These are phyloP conservation scores for Thera britannica DNA, from an alignment of 2,888 invertebrate genomes.

Conservation along the genomic window DNA sequence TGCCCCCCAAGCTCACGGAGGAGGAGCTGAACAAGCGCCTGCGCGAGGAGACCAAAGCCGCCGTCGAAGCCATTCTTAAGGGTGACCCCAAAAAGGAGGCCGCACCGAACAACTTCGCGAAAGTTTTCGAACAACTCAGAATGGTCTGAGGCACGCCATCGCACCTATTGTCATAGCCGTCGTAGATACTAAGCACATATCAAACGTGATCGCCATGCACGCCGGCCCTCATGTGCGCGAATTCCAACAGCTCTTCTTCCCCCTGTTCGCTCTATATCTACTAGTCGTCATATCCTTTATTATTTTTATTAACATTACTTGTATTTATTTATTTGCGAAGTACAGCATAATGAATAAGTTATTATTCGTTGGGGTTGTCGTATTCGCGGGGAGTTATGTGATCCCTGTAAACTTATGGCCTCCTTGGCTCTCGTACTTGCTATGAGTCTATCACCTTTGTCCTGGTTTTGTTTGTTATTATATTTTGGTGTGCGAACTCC, in stretches of 20 bases:
- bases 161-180: background rate
- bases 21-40: constrained; percentile 16
- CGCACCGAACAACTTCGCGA: background rate
- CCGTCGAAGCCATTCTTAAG: constrained; percentile 18
- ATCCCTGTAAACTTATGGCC: constrained; percentile 6
- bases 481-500: constrained; percentile 6
- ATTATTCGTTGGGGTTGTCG: constrained; percentile 1
- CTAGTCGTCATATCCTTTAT: background rate
- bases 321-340: constrained; percentile 9
- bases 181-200: constrained; percentile 11
- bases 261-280: constrained; percentile 7
- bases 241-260: constrained; percentile 1
- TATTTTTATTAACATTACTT: background rate
- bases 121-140: constrained; percentile 9
- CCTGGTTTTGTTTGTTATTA: background rate
- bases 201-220: constrained; percentile 5
- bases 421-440: constrained; percentile 5
- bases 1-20: constrained; percentile 1
- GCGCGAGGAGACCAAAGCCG: constrained; percentile 20
- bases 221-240: background rate
- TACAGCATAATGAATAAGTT: constrained; percentile 6
- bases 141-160: background rate
- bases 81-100: constrained; percentile 21
- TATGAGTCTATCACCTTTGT: background rate
- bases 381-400: constrained; percentile 9